Percentiles rank a stretch among this genome's conserved stretches.
Evolutionary conservation across 2,113 vertebrate genomes (phyloP).

Genomic region (Indicator maculatus): DNA sequence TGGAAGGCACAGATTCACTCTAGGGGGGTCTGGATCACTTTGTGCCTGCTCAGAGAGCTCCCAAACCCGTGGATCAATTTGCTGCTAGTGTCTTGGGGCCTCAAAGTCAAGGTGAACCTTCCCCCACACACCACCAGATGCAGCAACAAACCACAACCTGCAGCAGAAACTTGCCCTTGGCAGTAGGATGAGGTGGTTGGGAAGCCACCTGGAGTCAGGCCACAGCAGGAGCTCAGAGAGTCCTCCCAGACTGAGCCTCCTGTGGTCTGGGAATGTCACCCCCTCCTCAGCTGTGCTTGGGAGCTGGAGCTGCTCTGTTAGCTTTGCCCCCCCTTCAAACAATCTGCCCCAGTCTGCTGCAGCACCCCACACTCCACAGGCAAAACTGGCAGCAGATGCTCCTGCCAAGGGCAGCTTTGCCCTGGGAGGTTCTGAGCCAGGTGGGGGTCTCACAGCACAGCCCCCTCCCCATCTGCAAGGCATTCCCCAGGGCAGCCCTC

Average conservation of each 20-base stretch:
- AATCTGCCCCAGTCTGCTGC: neutral
- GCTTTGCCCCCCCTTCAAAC: neutral
- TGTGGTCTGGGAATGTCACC: neutral
- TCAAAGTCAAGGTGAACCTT: neutral
- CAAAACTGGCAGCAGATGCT: neutral
- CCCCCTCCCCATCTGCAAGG: neutral
- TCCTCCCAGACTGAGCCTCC: neutral
- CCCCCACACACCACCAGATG: neutral
- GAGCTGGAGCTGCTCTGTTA: neutral
- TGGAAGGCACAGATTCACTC: neutral
- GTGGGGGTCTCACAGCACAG: neutral
- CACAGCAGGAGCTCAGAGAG: neutral
- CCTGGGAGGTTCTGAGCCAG: neutral
- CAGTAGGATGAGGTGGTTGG: neutral
- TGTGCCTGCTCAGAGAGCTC: neutral
- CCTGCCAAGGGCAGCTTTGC: neutral
- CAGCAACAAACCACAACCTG: neutral
- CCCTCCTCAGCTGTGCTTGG: neutral
- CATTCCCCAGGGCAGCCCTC: neutral
- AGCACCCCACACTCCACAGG: accelerated
- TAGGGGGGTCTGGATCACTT: accelerated
- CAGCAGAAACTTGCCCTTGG: neutral
- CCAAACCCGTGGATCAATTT: neutral
- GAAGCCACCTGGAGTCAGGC: neutral
- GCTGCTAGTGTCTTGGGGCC: neutral